Evolutionary conservation across 2,797 vertebrate genomes (phyloP).

Genomic region (Paramormyrops hopkinsi): DNA sequence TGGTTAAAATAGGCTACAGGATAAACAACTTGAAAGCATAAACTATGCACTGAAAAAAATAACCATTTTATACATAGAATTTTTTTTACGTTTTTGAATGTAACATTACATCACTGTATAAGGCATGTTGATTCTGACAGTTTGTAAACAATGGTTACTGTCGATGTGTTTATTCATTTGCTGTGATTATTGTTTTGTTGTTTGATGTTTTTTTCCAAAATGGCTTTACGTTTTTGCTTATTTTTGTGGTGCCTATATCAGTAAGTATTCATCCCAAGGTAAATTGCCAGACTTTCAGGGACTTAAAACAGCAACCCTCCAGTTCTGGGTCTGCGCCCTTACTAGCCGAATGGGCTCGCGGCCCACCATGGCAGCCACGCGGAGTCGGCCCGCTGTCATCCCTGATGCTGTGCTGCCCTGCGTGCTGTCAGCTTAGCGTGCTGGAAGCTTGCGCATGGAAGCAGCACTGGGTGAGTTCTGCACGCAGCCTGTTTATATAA

Average conservation of each 20-base stretch:
- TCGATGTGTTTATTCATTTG: neutral
- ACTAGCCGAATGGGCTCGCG: neutral
- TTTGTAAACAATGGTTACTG: neutral
- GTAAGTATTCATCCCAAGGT: neutral
- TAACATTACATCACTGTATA: neutral
- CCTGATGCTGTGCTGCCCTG: neutral
- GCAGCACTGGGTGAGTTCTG: neutral
- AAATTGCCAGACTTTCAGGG: neutral
- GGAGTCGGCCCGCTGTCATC: neutral
- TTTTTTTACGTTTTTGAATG: neutral
- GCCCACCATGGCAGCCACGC: neutral
- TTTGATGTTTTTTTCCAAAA: neutral
- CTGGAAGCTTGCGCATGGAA: neutral
- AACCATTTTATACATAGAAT: neutral
- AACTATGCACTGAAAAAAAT: neutral
- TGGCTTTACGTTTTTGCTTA: neutral
- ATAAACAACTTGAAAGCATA: neutral
- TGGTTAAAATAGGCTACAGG: neutral
- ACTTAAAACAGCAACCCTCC: neutral
- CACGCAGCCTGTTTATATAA: neutral
- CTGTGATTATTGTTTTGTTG: neutral
- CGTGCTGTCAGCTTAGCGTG: neutral
- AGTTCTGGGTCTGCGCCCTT: neutral
- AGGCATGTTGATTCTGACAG: neutral
- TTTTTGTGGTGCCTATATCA: neutral